Conservation (phyloP, 2,797 vertebrate genomes). For the Sebastes oblongus region DNA sequence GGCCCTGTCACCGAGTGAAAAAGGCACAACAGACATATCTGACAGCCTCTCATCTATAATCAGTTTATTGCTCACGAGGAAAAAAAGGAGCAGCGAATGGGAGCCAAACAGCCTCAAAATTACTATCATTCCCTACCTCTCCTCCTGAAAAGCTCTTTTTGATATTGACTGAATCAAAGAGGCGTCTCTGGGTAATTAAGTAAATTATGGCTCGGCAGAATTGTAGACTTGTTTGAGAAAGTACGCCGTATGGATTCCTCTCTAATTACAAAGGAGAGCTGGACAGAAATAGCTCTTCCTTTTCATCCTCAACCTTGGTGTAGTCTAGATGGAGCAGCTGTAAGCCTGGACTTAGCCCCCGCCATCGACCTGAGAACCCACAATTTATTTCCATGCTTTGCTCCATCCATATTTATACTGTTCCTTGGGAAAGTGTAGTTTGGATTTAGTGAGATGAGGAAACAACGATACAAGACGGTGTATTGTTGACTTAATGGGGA, state of each 20-base stretch:
- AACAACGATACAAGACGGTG: constrained; percentile 1
- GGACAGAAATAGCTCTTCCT: constrained; percentile 70
- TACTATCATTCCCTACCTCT: constrained; percentile 67
- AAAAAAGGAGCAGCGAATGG: constrained; percentile 24
- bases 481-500: constrained; percentile 29
- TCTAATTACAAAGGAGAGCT: constrained; percentile 74
- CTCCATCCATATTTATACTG: constrained; percentile 45
- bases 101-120: constrained; percentile 66
- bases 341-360: constrained; percentile 68
- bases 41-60: constrained; percentile 67
- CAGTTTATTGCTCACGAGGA: constrained; percentile 50
- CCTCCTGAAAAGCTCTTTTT: constrained; percentile 60
- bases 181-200: constrained; percentile 71
- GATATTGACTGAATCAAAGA: constrained; percentile 74
- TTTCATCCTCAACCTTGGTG: constrained; percentile 68
- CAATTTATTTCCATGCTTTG: constrained; percentile 44
- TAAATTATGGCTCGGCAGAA: constrained; percentile 69
- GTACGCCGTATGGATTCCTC: constrained; percentile 59
- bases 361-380: constrained; percentile 58
- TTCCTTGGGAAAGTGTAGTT: constrained; percentile 61
- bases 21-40: constrained; percentile 54
- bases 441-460: constrained; percentile 46
- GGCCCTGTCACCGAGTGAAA: constrained; percentile 39
- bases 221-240: constrained; percentile 65
- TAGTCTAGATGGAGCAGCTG: constrained; percentile 49